Base-by-base conservation (phyloP, 92 coral and sea anemone species). In the Parazoanthus swiftii region DNA sequence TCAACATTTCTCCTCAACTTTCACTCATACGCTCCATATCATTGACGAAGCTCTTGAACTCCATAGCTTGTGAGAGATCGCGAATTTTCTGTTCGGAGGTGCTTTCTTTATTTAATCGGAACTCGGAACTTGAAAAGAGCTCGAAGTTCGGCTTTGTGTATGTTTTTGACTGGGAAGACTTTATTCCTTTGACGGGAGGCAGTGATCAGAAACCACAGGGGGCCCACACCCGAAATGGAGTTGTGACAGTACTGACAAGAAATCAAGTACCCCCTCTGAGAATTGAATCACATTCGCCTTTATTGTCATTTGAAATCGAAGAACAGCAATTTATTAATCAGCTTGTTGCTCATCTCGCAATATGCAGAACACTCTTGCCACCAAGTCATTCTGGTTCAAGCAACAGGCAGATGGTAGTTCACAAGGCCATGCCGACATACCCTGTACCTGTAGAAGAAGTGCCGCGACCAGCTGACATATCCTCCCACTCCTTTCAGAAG, bases 141-240 rank as follows among this genome's bases (percentile, higher is more conserved):
- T 54, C 93, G 77, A 90, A 90, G 85, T 87, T 77, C 63, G 98
- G 90, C 51, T 79, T 81, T 51, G 90, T 84, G 15, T 78, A 80
- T 10, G 85, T 88, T 79, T 91, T 88, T n/a, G 93, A 92, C n/a
- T 93, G 98, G 96, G 89, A 91, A 73, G 96, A 93, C 50, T 90
- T 91, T 39, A 82, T 86, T 26, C 80, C 76, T 82, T 78, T 85
- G 13, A 77, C 58, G 20, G 74, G 48, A 36, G 91, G 88, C 35
- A 86, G 85, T 23, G 89, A 72, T 23, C n/a, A 51, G 81, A 86
- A 86, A 13, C 56, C 68, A 6, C 86, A 89, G 63, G 63, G 51
- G 13, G 46, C 82, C 20, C 44, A 25, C 65, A 74, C 43, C 14
- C 86, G 85, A 44, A 94, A 92, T 81, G 95, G 95, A 0, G 92